Percentiles rank a stretch among this genome's conserved stretches.
Evolutionary conservation across 2,113 vertebrate genomes (phyloP).

Genomic region (Megaceryle torquata): DNA sequence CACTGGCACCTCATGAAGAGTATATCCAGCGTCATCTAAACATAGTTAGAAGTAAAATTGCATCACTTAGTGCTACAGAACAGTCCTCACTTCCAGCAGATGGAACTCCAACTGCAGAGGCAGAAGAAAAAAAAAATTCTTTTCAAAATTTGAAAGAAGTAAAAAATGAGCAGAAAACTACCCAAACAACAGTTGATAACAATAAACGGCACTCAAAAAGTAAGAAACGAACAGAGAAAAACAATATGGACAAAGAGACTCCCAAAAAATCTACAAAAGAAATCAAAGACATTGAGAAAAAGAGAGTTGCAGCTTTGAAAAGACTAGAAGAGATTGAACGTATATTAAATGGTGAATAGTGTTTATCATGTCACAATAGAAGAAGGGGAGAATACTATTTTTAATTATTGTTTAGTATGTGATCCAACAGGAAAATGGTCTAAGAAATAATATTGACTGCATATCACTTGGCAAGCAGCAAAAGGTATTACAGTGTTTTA

Average conservation of each 20-base stretch:
- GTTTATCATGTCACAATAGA: background rate
- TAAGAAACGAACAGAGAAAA: conserved; percentile 72
- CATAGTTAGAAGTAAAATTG: conserved; percentile 93
- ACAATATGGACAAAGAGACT: conserved; percentile 76
- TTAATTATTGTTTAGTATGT: conserved; percentile 1
- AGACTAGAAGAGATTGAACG: conserved; percentile 98
- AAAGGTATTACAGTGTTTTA: background rate
- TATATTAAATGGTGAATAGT: conserved; percentile 93
- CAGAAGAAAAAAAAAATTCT: conserved; percentile 53
- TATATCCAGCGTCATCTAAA: conserved; percentile 92
- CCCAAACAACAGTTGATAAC: conserved; percentile 51
- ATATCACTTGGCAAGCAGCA: conserved; percentile 14
- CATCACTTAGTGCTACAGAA: conserved; percentile 77
- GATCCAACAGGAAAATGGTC: conserved; percentile 24
- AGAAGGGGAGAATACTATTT: conserved; percentile 3
- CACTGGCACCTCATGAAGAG: conserved; percentile 92
- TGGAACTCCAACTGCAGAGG: conserved; percentile 27
- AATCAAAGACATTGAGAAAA: conserved; percentile 95
- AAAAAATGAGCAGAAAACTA: conserved; percentile 79
- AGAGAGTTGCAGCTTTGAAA: conserved; percentile 94
- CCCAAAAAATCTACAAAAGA: conserved; percentile 88
- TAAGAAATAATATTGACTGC: background rate
- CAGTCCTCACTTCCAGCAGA: conserved; percentile 63
- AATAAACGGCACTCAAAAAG: conserved; percentile 69
- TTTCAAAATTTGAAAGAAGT: conserved; percentile 63